Evolutionary conservation across 2,113 vertebrate species (phyloP).

Genomic region (Paratilapia polleni): DNA sequence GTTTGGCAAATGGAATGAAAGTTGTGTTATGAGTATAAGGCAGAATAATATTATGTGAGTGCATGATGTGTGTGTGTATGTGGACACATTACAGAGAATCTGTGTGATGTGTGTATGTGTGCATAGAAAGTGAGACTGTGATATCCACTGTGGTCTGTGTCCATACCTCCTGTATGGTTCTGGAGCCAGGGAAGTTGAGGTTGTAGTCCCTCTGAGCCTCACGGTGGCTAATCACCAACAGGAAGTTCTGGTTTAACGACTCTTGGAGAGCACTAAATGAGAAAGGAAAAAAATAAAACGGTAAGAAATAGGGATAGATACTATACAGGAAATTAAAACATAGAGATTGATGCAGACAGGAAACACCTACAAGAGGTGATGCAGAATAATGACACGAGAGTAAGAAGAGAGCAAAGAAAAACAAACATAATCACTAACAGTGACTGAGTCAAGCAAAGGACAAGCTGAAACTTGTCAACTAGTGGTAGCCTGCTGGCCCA

Average conservation of each 20-base stretch:
- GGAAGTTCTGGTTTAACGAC: slow-evolving; percentile 98
- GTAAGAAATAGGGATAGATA: background rate
- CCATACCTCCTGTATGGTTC: slow-evolving; percentile 98
- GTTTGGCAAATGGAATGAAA: slow-evolving; percentile 71
- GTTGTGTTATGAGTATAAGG: slow-evolving; percentile 48
- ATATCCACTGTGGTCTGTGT: background rate
- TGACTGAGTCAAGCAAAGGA: slow-evolving; percentile 82
- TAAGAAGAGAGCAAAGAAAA: slow-evolving; percentile 70
- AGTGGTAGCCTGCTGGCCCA: slow-evolving; percentile 78
- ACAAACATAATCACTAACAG: slow-evolving; percentile 78
- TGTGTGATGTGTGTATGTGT: slow-evolving; percentile 5
- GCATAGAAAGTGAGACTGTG: background rate
- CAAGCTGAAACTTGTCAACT: slow-evolving; percentile 90
- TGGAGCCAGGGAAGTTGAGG: slow-evolving; percentile 98
- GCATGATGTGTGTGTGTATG: slow-evolving; percentile 9
- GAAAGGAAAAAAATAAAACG: background rate
- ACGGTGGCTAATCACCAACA: slow-evolving; percentile 96
- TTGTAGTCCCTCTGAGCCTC: slow-evolving; percentile 99
- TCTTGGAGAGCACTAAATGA: slow-evolving; percentile 90
- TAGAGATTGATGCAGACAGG: background rate
- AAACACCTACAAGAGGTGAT: background rate
- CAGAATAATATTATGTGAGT: slow-evolving; percentile 61
- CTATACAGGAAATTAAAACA: background rate
- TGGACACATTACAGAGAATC: slow-evolving; percentile 4
- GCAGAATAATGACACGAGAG: slow-evolving; percentile 29